Conservation (phyloP, 2,888 invertebrate genomes). For the Andricus quercusramuli region DNA sequence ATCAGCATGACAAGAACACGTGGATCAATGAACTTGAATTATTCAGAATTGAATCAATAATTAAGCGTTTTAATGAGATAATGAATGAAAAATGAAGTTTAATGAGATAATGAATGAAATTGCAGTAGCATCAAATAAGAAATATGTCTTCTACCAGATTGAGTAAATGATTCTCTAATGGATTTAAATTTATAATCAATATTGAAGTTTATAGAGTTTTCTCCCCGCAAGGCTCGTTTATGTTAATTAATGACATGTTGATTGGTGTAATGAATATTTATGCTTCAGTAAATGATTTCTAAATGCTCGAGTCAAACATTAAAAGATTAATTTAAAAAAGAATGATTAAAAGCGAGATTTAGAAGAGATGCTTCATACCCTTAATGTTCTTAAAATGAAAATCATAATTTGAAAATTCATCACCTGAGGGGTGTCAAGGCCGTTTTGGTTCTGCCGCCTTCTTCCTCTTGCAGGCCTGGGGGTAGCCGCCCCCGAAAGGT, state of each 20-base stretch:
- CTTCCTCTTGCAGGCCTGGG: constrained; percentile 72
- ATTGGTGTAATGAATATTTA: background rate
- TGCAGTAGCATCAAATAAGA: too few species aligned
- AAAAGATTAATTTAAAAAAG: background rate
- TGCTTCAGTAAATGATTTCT: background rate
- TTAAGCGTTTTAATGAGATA: background rate
- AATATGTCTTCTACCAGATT: background rate
- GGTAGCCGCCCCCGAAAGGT: constrained; percentile 73
- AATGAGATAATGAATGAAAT: background rate
- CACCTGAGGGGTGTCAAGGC: constrained; percentile 76
- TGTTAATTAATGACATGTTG: background rate
- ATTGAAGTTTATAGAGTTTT: background rate
- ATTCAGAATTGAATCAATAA: background rate
- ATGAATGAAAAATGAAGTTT: background rate
- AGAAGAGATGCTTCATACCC: too few species aligned
- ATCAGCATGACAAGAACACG: constrained; percentile 42
- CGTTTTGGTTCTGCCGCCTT: constrained; percentile 76
- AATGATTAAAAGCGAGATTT: too few species aligned
- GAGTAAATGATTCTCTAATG: background rate
- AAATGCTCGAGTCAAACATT: background rate
- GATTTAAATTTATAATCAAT: background rate
- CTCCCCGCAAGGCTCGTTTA: background rate
- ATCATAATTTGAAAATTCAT: constrained; percentile 5
- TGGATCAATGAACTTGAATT: constrained; percentile 45
- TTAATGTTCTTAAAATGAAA: too few species aligned